Evolutionary conservation across 2,888 invertebrate genomes (phyloP).

Genomic region (Ophion ellenae): DNA sequence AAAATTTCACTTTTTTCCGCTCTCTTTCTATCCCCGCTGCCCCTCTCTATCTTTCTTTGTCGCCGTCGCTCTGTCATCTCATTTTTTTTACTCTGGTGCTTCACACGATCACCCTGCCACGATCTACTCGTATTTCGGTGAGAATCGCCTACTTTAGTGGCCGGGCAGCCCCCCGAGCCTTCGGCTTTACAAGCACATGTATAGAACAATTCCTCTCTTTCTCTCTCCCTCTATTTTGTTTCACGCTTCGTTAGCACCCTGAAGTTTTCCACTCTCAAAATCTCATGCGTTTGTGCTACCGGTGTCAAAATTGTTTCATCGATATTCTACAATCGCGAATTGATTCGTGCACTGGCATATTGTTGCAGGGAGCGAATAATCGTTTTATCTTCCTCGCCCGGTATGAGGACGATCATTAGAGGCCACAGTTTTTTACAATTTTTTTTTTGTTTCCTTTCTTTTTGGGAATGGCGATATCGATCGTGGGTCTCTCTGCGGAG

Average conservation of each 20-base stretch:
- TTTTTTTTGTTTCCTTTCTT: conserved; percentile 7
- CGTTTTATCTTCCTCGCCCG: not conserved
- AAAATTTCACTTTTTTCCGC: conserved; percentile 54
- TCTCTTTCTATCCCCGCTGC: conserved; percentile 18
- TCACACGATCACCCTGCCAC: conserved; percentile 48
- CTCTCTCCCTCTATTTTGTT: conserved; percentile 37
- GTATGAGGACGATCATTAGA: not conserved
- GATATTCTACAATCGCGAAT: not conserved
- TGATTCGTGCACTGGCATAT: not conserved
- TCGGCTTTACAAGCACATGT: conserved; percentile 11
- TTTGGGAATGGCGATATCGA: not conserved
- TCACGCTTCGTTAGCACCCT: conserved; percentile 37
- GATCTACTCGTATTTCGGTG: conserved; percentile 57
- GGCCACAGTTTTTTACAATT: conserved; percentile 4
- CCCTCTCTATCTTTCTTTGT: not conserved
- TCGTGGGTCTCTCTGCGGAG: conserved; percentile 33
- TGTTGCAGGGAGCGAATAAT: conserved; percentile 1
- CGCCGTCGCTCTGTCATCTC: not conserved
- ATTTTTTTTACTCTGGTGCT: conserved; percentile 11
- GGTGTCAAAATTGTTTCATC: not conserved
- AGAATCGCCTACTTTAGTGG: conserved; percentile 50
- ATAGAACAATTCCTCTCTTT: not conserved
- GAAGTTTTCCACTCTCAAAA: conserved; percentile 5
- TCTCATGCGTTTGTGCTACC: conserved; percentile 7
- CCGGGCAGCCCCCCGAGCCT: conserved; percentile 22